Base-by-base conservation (phyloP, 2,888 invertebrate species). In the Andrena marginata region DNA sequence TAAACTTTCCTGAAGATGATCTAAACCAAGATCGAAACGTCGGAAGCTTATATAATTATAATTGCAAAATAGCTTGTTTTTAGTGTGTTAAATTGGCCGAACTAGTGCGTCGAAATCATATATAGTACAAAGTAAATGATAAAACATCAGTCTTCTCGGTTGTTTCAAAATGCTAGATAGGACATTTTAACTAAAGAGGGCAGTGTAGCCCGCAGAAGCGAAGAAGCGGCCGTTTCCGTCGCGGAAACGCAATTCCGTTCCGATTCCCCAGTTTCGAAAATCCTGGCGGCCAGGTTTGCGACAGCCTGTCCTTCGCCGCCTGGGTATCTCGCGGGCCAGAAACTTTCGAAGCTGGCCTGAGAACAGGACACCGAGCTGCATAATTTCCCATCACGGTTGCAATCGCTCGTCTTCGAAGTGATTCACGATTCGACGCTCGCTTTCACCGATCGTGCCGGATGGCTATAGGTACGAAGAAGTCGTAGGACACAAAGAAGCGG, bases 231-330 rank as follows among this genome's bases (percentile, higher is more conserved):
- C 59, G 10, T 31, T 78, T 69, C 63, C 63, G 78, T 69, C 63
- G 59, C 62, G 48, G 26, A 69, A 29, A n/a, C 75, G 20, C 51
- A 31, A 54, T 62, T 75, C 78, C 79, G 79, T 78, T 78, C 79
- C 68, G 48, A 68, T 79, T 80, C 62, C 20, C 35, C n/a, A 6
- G 62, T 72, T 78, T 80, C 79, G 72, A 71, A 78, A 80, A 71
- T 33, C 80, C 33, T 35, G 23, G 48, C 20, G 59, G n/a, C 48
- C 70, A 48, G 33, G 71, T 42, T 79, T 48, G 78, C 76, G 69
- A 76, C 71, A 70, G 51, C 48, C 23, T 33, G 78, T 71, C 80
- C 78, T 78, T 71, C 80, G 20, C 56, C 72, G 42, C 62, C 35
- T 65, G 33, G 72, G 63, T 60, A 16, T 49, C 71, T 48, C 67